phyloP scores from a whole-genome alignment of 2,888 invertebrate genomes.

The Scrobipalpa costella region DNA sequence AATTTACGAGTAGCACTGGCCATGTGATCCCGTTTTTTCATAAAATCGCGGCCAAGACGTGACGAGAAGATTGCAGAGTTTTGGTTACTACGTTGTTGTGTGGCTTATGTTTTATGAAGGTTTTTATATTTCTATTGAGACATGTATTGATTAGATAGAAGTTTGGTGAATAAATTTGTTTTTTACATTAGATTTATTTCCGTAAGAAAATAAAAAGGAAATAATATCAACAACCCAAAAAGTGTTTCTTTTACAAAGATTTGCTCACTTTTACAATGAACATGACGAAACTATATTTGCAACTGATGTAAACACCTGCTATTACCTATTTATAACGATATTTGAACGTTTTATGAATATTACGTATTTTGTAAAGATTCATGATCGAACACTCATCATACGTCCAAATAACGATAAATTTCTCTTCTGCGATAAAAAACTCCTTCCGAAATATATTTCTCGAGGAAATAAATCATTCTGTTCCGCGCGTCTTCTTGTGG shows the following conservation, averaged over 20 bases:
- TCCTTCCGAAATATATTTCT: constrained; percentile 11
- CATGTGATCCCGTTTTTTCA: constrained; percentile 23
- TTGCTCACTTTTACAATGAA: too few species aligned
- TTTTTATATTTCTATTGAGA: background rate
- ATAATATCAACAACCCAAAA: too few species aligned
- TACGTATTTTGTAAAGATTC: too few species aligned
- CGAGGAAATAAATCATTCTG: constrained; percentile 20
- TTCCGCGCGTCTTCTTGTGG: background rate
- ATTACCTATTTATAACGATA: too few species aligned
- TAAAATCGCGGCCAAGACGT: constrained; percentile 6
- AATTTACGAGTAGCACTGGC: constrained; percentile 30
- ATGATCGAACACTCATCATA: too few species aligned
- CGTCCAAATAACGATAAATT: background rate
- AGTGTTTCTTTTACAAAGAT: too few species aligned
- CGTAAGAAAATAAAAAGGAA: too few species aligned
- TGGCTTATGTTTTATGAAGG: constrained; percentile 2
- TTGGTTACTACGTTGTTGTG: background rate
- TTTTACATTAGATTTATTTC: too few species aligned
- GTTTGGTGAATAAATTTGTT: too few species aligned
- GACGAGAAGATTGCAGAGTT: constrained; percentile 1
- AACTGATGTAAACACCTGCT: too few species aligned
- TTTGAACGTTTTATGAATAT: too few species aligned
- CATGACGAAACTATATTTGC: too few species aligned
- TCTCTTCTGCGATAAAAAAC: background rate
- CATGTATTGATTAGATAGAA: background rate